Evolutionary conservation across 2,888 invertebrate genomes (phyloP), one percentile per base, ranked within the genome.

Genomic region (Alentia gelatinosa): DNA sequence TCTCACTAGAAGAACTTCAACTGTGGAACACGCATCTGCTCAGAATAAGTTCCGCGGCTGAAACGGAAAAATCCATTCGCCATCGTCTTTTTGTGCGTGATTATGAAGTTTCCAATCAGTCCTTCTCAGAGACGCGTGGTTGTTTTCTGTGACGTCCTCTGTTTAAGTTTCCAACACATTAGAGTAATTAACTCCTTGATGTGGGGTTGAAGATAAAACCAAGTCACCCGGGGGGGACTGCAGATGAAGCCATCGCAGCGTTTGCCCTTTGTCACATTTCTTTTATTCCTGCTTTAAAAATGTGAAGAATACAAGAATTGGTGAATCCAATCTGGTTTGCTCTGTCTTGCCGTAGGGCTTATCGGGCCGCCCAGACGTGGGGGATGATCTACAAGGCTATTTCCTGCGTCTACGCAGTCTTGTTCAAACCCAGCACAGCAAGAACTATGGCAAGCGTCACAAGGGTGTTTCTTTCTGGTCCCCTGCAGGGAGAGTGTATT

Each of bases 171-270:
- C 39, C 37, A 79, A 39, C 79, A 79, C 37, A 79, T 35, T 39
- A 79, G 79, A 79, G 23, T 79, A 79, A 79, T 79, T 79, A 79
- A 79, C 68, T 68, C 30, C 68, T 68, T 68, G 68, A 30, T 68
- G 68, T 68, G 68, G 68, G 33, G 68, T 68, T 68, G 30, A 26
- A 68, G 68, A 26, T 30, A 68, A 68, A 68, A 68, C n/a, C n/a
- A 12, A 30, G 4, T 3, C 33, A 68, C 68, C 68, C 68, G 23
- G 12, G 68, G 30, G n/a, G n/a, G 68, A 68, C 12, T n/a, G 33
- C 68, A 68, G 68, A 19, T 68, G n/a, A 68, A 68, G 26, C 47
- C 9, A 19, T 19, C 47, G 19, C 47, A 7, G 47, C 33, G 26
- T 26, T 30, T 15, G 33, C 4, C 30, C 68, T 68, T 68, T 68